Base-by-base conservation (phyloP, 2,113 vertebrate species). In the Sinocyclocheilus rhinocerous region DNA sequence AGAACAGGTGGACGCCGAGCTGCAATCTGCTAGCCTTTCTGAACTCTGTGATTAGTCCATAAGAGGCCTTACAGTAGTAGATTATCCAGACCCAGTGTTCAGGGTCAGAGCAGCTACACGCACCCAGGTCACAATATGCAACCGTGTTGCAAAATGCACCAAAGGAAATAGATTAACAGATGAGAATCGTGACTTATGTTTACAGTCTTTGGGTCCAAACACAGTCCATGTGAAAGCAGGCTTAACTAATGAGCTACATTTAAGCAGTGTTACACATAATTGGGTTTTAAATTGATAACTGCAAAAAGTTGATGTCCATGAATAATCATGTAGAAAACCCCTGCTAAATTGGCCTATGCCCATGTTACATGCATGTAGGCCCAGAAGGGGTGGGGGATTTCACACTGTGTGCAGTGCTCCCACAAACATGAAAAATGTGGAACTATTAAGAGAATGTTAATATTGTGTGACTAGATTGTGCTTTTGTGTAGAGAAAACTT, bases 1-100 rank as follows among this genome's bases (percentile, higher is more conserved):
- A 59, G 12, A 88, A 55, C 59, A 29, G 70, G 39, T 86, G 48
- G 59, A 84, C 12, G n/a, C 76, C 8, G 22, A 84, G 39, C 59
- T 42, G 67, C 65, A 75, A 45, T 80, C 65, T 75, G 55, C 67
- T 84, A 77, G 55, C 82, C 65, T 78, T 84, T 70, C 39, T 70
- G n/a, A 48, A 61, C 13, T 85, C 8, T 63, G 39, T 84, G 42
- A 73, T 85, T 79, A 88, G 45, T 80, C 80, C 55, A 59, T 85
- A 83, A 85, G 83, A 73, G 63, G 65, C 67, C 79, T 89, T 85
- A 83, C 33, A 57, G 6, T 65, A 72, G n/a, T 48, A 50, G 85
- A 89, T 87, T 84, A 84, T 42, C 52, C 26, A 36, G 52, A 61
- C 45, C 55, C 24, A 70, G 16, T 20, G 16, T 67, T 81, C 52